Conservation (phyloP, 2,797 vertebrate genomes). For the Hypotaenidia philippensis region DNA sequence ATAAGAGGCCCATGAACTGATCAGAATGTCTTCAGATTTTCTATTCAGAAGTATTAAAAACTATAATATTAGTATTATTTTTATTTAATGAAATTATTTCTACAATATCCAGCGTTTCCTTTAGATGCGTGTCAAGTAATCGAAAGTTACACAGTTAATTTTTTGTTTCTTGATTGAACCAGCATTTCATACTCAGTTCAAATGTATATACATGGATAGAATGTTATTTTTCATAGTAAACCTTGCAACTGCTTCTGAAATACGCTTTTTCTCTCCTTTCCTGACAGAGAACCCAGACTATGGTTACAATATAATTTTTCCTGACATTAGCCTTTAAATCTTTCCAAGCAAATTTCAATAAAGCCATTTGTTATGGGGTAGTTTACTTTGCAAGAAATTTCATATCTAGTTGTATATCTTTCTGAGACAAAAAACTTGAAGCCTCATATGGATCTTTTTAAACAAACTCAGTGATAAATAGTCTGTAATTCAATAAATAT, state of each 20-base stretch:
- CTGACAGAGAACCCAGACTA: background rate
- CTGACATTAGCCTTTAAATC: background rate
- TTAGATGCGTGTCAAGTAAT: background rate
- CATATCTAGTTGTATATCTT: conserved; percentile 20
- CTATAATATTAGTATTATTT: background rate
- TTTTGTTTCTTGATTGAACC: background rate
- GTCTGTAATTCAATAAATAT: conserved; percentile 43
- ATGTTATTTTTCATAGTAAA: background rate
- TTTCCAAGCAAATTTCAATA: conserved; percentile 21
- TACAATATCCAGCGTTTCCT: background rate
- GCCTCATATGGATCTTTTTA: conserved; percentile 4
- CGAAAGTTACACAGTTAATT: background rate
- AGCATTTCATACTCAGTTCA: background rate
- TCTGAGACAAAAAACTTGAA: background rate
- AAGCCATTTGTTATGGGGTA: conserved; percentile 20
- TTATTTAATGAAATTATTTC: background rate
- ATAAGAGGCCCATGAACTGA: background rate
- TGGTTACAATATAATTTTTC: background rate
- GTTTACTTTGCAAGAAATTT: conserved; percentile 36
- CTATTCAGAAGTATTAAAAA: background rate
- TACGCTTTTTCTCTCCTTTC: background rate
- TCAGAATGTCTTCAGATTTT: background rate
- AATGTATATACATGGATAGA: background rate
- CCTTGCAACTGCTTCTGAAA: background rate
- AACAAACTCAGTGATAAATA: conserved; percentile 41